phyloP scores from a whole-genome alignment of 2,888 invertebrate species.

The Steinernema hermaphroditum region DNA sequence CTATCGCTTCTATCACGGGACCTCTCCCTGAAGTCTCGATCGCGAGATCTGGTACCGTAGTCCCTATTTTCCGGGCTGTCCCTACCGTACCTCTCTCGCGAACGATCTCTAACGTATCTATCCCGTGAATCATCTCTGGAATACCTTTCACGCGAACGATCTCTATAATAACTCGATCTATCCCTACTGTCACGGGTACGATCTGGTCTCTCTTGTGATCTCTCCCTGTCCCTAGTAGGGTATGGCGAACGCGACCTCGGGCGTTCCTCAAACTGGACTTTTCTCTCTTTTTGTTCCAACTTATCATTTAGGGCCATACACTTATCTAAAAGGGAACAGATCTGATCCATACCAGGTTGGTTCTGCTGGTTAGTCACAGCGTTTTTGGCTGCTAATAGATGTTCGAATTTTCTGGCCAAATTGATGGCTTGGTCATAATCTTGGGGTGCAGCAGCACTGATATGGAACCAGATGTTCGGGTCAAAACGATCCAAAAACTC shows the following conservation, averaged over 20 bases:
- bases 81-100: too few species aligned
- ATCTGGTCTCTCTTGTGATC: too few species aligned
- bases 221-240: too few species aligned
- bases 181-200: too few species aligned
- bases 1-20: neutral
- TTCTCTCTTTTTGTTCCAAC: too few species aligned
- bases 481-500: neutral
- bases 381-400: neutral
- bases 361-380: neutral
- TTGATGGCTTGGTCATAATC: neutral
- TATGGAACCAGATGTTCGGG: neutral
- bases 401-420: neutral
- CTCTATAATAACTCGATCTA: too few species aligned
- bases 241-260: too few species aligned
- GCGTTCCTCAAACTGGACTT: too few species aligned
- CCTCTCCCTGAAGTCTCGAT: neutral
- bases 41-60: neutral
- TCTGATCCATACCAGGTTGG: neutral
- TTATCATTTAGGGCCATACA: too few species aligned
- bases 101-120: too few species aligned
- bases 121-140: too few species aligned
- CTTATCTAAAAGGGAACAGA: neutral
- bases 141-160: too few species aligned
- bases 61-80: neutral
- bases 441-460: neutral